Evolutionary conservation across 1,140 invertebrate species (phyloP), one percentile per base, ranked within the genome.

Genomic region (Aphis gossypii): DNA sequence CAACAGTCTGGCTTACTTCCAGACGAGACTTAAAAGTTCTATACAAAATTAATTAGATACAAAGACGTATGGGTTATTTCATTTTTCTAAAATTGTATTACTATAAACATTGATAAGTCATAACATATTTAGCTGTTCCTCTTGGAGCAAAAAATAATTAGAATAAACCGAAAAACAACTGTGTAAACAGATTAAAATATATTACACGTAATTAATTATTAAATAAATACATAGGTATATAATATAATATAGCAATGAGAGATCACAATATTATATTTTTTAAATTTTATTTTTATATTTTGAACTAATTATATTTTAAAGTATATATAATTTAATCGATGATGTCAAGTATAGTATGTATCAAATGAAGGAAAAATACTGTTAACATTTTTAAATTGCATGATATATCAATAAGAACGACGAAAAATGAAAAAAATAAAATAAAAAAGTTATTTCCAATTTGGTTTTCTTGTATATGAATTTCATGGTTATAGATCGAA

Each of bases 31-130:
- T 56, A 41, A 25, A 21, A 6, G 21, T 9, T 9, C 35, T 14
- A 89, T 51, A 35, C 8, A 54, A 11, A 35, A 89, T 89, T 56
- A 87, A 87, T 56, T 41, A 8, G 8, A 89, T 38, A 89, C 48
- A 30, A n/a, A 38, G 20, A 35, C 48, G 3, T 18, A n/a, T 46
- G n/a, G 30, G 20, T 88, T 88, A 51, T 48, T 88, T 88, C 4
- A 48, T 88, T 88, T 88, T 88, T n/a, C n/a, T 84, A 38, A 48
- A 87, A 48, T 48, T 48, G 41, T n/a, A 46, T 87, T 44, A 44
- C 44, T 30, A 14, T n/a, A 20, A 30, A 44, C 14, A 4, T 30
- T 14, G 30, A 76, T 46, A 30, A 46, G 21, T 84, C 38, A 76
- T 76, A 25, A 41, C 3, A 41, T 44, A 41, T 84, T 25, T 84